Evolutionary conservation across 2,113 vertebrate species (phyloP).

Genomic region (Poicephalus meyeri): DNA sequence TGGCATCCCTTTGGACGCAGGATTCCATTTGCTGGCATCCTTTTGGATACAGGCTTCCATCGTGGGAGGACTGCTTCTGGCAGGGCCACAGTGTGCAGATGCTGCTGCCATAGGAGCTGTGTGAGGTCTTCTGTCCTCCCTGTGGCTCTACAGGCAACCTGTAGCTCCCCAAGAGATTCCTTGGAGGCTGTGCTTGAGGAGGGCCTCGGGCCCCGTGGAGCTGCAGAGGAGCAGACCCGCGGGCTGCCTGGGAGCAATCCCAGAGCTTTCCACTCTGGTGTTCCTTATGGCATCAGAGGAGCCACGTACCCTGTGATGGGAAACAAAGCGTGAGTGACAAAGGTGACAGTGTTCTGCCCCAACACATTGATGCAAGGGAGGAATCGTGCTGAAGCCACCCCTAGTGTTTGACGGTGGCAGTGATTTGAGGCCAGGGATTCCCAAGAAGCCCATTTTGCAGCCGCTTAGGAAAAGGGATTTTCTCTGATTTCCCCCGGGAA

Average conservation of each 20-base stretch:
- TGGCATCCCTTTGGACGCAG: neutral
- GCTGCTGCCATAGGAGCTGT: neutral
- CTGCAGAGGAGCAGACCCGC: neutral
- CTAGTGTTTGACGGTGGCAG: neutral
- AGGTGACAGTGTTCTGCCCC: accelerated
- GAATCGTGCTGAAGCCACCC: neutral
- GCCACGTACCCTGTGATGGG: accelerated
- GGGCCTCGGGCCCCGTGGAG: neutral
- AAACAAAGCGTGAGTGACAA: neutral
- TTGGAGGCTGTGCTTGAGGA: neutral
- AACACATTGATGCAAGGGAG: accelerated
- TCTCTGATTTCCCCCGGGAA: neutral
- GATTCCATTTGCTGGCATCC: neutral
- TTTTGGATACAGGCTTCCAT: accelerated
- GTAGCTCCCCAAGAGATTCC: neutral
- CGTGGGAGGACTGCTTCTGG: neutral
- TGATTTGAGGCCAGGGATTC: neutral
- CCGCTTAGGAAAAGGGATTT: neutral
- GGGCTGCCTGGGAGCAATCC: neutral
- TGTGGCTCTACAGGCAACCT: neutral
- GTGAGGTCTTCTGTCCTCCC: neutral
- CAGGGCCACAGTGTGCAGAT: accelerated
- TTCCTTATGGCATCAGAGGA: neutral
- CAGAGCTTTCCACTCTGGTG: neutral
- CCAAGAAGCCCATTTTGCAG: neutral